Percentiles rank a stretch among this genome's conserved stretches.
Conservation (phyloP, 2,888 invertebrate genomes). For the Latrodectus hesperus region DNA sequence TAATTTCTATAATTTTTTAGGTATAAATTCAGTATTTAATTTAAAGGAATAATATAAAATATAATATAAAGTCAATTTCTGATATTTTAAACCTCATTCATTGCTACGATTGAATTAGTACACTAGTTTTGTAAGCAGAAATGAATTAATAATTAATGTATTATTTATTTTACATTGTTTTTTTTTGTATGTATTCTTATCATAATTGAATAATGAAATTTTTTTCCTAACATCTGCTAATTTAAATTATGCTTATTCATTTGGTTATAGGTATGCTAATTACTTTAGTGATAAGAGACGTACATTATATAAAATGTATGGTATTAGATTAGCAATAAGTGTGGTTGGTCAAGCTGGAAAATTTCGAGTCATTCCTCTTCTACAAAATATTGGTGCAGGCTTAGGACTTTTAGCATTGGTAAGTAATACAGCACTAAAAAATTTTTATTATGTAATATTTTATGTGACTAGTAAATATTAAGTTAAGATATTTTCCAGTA, state of each 20-base stretch:
- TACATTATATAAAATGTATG: slow-evolving; percentile 75
- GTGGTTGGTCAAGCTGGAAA: slow-evolving; percentile 77
- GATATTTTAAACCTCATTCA: not conserved
- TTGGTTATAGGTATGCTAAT: slow-evolving; percentile 73
- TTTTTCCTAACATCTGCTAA: too few species aligned
- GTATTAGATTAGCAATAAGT: slow-evolving; percentile 76
- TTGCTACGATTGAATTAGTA: not conserved
- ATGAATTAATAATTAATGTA: too few species aligned
- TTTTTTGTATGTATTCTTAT: not conserved
- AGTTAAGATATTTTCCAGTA: too few species aligned
- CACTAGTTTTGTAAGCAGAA: not conserved
- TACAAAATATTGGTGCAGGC: slow-evolving; percentile 77
- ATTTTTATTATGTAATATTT: not conserved
- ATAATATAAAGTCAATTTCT: not conserved
- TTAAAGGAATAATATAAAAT: not conserved
- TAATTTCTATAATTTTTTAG: too few species aligned
- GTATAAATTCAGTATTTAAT: not conserved
- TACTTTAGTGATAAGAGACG: slow-evolving; percentile 74
- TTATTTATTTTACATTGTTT: too few species aligned
- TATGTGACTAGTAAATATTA: too few species aligned
- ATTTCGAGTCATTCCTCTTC: slow-evolving; percentile 76
- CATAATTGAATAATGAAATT: not conserved
- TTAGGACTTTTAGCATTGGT: slow-evolving; percentile 77
- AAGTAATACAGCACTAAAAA: slow-evolving; percentile 71
- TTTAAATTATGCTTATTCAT: not conserved